Conservation (phyloP, 2,888 invertebrate genomes). For the Mamestra brassicae region DNA sequence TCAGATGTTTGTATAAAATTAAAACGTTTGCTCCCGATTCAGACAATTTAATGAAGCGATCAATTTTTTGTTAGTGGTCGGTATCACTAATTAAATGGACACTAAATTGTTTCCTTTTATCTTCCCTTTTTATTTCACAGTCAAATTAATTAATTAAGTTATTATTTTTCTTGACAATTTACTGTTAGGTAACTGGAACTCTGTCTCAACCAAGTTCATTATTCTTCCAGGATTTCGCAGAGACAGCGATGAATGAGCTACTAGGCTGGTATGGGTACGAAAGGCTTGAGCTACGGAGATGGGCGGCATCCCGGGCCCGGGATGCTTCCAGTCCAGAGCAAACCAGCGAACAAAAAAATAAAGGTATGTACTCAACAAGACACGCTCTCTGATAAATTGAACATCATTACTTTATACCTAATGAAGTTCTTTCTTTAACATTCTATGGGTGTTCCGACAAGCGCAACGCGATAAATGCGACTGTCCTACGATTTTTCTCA, state of each 20-base stretch:
- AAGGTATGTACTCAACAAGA: slow-evolving; percentile 74
- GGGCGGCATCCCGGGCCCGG: slow-evolving; percentile 86
- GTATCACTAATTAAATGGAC: slow-evolving; percentile 3
- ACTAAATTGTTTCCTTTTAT: slow-evolving; percentile 12
- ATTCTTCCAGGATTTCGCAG: slow-evolving; percentile 95
- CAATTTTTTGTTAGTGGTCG: not conserved
- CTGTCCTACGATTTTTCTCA: too few relatives aligned
- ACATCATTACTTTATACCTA: too few relatives aligned
- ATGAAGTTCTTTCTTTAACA: too few relatives aligned
- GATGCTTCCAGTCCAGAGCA: slow-evolving; percentile 89
- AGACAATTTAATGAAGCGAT: slow-evolving; percentile 17
- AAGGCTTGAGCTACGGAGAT: slow-evolving; percentile 91
- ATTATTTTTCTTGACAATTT: not conserved
- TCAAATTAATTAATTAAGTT: not conserved
- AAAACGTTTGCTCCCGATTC: slow-evolving; percentile 23
- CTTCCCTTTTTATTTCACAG: slow-evolving; percentile 9
- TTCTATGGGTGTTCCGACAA: not conserved
- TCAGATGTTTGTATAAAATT: slow-evolving; percentile 33
- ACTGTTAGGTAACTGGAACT: not conserved
- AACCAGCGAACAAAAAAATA: slow-evolving; percentile 81
- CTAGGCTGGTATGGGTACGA: slow-evolving; percentile 98
- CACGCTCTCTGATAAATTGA: not conserved
- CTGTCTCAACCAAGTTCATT: slow-evolving; percentile 4
- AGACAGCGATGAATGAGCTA: slow-evolving; percentile 97
- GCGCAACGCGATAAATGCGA: not conserved